A percentile compares a stretch with the other conserved stretches of the same genome.
Evolutionary conservation across 2,797 vertebrate genomes (phyloP).

Genomic region (Crocidura indochinensis): DNA sequence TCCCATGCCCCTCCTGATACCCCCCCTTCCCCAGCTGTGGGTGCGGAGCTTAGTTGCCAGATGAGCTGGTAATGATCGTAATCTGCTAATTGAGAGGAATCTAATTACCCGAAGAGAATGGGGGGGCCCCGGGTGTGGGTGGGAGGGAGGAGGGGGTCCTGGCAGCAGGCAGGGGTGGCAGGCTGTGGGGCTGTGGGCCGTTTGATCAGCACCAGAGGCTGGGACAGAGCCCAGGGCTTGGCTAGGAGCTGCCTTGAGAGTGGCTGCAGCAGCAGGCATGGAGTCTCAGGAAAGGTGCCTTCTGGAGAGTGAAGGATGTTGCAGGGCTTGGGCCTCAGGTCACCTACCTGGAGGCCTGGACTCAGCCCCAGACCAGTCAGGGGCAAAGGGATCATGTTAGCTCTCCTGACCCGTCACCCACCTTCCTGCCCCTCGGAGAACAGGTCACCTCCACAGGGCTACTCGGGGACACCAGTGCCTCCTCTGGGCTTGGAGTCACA

Average conservation of each 20-base stretch:
- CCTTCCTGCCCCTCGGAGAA: background rate
- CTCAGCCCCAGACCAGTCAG: too few relatives aligned
- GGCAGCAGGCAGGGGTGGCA: constrained; percentile 72
- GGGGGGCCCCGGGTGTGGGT: constrained; percentile 76
- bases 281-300: background rate
- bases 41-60: constrained; percentile 82
- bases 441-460: background rate
- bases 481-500: constrained; percentile 64
- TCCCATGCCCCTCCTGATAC: constrained; percentile 61
- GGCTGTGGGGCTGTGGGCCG: constrained; percentile 61
- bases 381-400: too few relatives aligned
- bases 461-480: background rate
- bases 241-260: background rate
- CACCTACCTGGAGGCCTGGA: too few relatives aligned
- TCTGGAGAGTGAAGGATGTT: background rate
- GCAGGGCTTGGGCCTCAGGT: background rate
- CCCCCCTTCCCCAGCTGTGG: constrained; percentile 79
- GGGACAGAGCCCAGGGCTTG: constrained; percentile 61
- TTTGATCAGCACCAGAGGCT: constrained; percentile 14
- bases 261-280: background rate
- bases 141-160: constrained; percentile 78
- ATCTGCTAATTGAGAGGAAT: constrained; percentile 88
- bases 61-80: constrained; percentile 87
- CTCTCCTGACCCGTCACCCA: background rate
- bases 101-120: constrained; percentile 86